Evolutionary conservation across 2,888 invertebrate genomes (phyloP), one percentile per base, ranked within the genome.

Genomic region (Germaria angustata): DNA sequence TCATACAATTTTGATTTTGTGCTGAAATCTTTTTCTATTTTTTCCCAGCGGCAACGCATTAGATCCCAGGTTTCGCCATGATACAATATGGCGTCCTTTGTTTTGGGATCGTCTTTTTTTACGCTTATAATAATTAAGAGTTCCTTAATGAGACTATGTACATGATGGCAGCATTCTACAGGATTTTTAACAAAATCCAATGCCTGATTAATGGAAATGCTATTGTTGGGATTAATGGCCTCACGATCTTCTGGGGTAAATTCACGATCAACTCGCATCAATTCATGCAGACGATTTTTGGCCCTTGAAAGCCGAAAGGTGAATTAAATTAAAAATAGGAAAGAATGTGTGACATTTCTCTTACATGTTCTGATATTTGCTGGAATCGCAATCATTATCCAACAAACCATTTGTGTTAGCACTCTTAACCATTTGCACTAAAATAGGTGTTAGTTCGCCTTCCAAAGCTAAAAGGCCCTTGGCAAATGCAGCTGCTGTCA

Each of bases 401-500:
- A 99, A 92, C 44, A 99, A 89, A 86, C 99, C 99, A 92, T 99
- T 99, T 0, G 99, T 99, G 89, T 99, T 99, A 24, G 99, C 99
- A 84, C 98, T 98, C 91, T 99, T 99, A 41, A 99, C 99, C 99
- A 99, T 99, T 92, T 99, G 99, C 63, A 99, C 99, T 57, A 99
- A 92, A 89, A 99, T 99, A 0, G 99, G 99, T 0, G 99, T 99
- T 44, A 99, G 93, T 91, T 99, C 99, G 0, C 99, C 99, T 91
- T 99, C 99, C 65, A 99, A 90, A 0, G 99, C 99, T 8, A 99
- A 92, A 34, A 99, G 92, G 0, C 99, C 99, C 92, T 99, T 99
- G 2, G 99, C 98, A 92, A 99, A 99, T 1, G 99, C 99, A 0
- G 99, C 99, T 0, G 99, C 99, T 0, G 99, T 99, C 99, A 99